Evolutionary conservation across 2,113 vertebrate genomes (phyloP).

Genomic region (Siphamia tubifer): DNA sequence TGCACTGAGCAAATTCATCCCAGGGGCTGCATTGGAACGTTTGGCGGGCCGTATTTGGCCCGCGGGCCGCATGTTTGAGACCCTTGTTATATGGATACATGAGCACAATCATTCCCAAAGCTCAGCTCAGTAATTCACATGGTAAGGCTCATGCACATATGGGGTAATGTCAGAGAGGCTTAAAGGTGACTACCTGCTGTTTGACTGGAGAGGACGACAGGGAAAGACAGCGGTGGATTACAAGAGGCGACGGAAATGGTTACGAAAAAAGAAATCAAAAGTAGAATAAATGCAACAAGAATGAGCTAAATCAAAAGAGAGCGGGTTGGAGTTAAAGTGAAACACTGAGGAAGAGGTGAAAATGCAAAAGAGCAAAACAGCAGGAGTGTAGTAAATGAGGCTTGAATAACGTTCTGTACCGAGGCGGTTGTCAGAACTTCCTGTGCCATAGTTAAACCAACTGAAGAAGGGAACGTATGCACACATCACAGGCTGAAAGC

Average conservation of each 20-base stretch:
- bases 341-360: constrained; percentile 7
- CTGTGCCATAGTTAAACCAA: neutral
- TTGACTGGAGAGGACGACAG: constrained; percentile 24
- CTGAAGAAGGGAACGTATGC: neutral
- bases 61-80: too few relatives aligned
- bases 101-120: constrained; percentile 27
- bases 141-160: constrained; percentile 59
- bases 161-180: constrained; percentile 65
- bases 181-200: constrained; percentile 59
- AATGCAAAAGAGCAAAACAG: constrained; percentile 24
- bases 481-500: too few relatives aligned
- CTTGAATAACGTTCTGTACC: constrained; percentile 3
- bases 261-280: constrained; percentile 18
- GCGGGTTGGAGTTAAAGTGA: constrained; percentile 20
- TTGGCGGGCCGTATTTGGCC: too few relatives aligned
- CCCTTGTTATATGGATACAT: neutral
- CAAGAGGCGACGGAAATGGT: constrained; percentile 35
- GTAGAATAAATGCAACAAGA: constrained; percentile 45
- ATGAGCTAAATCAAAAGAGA: constrained; percentile 42
- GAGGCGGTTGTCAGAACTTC: neutral
- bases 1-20: too few relatives aligned
- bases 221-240: neutral
- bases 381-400: neutral
- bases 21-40: too few relatives aligned
- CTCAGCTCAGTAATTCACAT: constrained; percentile 52